phyloP scores from a whole-genome alignment of 2,113 vertebrate genomes.

The Saimiri boliviensis region DNA sequence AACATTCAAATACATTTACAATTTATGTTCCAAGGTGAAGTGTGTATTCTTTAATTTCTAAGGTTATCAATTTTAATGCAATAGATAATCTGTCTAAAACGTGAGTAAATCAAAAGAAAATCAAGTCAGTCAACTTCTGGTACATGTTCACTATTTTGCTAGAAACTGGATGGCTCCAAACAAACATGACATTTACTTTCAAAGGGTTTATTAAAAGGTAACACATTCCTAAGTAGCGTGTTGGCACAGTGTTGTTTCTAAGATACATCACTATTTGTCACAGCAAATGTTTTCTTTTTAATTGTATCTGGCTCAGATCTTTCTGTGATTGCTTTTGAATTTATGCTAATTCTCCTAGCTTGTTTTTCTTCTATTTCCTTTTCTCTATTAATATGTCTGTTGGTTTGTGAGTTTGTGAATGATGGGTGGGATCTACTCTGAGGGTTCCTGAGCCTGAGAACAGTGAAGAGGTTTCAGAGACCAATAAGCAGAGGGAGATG shows the following conservation, averaged over 20 bases:
- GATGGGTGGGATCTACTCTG: background rate
- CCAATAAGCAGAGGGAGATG: background rate
- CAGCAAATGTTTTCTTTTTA: background rate
- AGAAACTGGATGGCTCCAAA: background rate
- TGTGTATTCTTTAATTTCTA: constrained; percentile 8
- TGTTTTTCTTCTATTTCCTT: background rate
- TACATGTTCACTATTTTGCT: background rate
- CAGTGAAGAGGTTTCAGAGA: background rate
- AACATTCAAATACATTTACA: background rate
- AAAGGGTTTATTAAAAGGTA: background rate
- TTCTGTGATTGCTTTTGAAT: background rate
- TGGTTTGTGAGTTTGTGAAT: background rate
- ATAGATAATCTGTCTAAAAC: background rate
- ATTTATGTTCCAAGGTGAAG: background rate
- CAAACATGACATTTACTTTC: background rate
- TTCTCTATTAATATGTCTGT: background rate
- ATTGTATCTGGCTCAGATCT: background rate
- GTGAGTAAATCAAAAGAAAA: constrained; percentile 1
- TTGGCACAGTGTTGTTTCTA: background rate
- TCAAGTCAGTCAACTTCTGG: background rate
- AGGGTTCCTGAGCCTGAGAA: background rate
- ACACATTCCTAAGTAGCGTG: background rate
- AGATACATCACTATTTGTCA: background rate
- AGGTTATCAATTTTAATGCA: background rate
- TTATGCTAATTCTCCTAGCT: background rate